Evolutionary conservation across 2,888 invertebrate species (phyloP).

Genomic region (Strigamia crassipes): DNA sequence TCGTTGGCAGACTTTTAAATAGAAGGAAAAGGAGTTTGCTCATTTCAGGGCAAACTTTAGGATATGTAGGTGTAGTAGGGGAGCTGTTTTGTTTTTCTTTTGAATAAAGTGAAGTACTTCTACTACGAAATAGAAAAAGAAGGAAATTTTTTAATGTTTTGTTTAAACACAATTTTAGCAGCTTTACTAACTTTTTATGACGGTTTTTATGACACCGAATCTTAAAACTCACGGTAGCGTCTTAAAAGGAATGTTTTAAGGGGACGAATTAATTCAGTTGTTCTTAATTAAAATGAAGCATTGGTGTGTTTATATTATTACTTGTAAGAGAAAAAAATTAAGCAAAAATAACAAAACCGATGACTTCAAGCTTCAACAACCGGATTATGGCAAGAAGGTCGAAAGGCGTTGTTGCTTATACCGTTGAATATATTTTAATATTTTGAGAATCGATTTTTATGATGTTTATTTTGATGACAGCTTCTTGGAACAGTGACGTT

Average conservation of each 20-base stretch:
- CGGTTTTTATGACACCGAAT: not conserved
- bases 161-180: not conserved
- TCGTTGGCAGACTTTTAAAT: slow-evolving; percentile 35
- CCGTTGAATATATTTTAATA: too few relatives aligned
- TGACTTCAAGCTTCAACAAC: too few relatives aligned
- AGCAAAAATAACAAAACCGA: too few relatives aligned
- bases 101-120: not conserved
- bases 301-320: not conserved
- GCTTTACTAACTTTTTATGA: slow-evolving; percentile 37
- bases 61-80: not conserved
- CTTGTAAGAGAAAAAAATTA: not conserved
- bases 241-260: slow-evolving; percentile 15
- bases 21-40: not conserved
- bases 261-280: not conserved
- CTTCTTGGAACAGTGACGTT: slow-evolving; percentile 46
- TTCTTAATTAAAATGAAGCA: not conserved
- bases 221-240: slow-evolving; percentile 1
- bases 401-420: too few relatives aligned
- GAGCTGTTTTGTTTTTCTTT: slow-evolving; percentile 22
- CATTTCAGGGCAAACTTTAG: not conserved
- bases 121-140: not conserved
- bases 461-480: not conserved
- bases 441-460: not conserved
- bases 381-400: too few relatives aligned
- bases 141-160: not conserved